Evolutionary conservation across 1,140 invertebrate species (phyloP).

Genomic region (Pectinophora gossypiella): DNA sequence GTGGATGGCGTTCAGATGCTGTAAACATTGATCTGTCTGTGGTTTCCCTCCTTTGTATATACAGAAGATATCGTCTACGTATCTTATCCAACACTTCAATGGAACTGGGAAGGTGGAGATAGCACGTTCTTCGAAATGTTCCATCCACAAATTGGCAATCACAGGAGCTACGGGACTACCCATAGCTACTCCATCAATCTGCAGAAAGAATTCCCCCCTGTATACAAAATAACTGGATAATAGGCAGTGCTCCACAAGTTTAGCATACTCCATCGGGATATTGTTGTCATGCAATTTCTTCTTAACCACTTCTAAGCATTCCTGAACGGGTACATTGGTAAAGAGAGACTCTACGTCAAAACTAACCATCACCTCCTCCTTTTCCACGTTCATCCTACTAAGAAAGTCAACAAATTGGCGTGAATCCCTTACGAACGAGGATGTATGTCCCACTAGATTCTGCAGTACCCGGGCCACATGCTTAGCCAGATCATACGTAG

Average conservation of each 20-base stretch:
- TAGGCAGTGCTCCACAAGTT: not conserved
- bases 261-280: not conserved
- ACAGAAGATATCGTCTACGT: too few species aligned
- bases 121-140: too few species aligned
- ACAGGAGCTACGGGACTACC: not conserved
- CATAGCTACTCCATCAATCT: not conserved
- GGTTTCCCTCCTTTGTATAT: too few species aligned
- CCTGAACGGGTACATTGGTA: not conserved
- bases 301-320: not conserved
- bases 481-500: not conserved
- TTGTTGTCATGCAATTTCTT: not conserved
- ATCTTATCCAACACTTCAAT: too few species aligned
- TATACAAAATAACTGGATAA: not conserved
- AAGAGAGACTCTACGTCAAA: not conserved
- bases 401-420: not conserved
- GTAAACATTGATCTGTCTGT: too few species aligned
- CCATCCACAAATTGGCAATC: not conserved
- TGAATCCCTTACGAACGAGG: not conserved
- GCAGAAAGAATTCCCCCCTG: not conserved
- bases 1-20: too few species aligned
- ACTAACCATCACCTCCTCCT: not conserved
- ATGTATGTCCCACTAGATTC: not conserved
- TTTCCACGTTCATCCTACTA: not conserved
- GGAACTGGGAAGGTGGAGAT: too few species aligned
- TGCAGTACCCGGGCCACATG: not conserved